A percentile compares a stretch with the other conserved stretches of the same genome.
Conservation (phyloP, 2,113 vertebrate genomes). For the Ariopsis seemanni region DNA sequence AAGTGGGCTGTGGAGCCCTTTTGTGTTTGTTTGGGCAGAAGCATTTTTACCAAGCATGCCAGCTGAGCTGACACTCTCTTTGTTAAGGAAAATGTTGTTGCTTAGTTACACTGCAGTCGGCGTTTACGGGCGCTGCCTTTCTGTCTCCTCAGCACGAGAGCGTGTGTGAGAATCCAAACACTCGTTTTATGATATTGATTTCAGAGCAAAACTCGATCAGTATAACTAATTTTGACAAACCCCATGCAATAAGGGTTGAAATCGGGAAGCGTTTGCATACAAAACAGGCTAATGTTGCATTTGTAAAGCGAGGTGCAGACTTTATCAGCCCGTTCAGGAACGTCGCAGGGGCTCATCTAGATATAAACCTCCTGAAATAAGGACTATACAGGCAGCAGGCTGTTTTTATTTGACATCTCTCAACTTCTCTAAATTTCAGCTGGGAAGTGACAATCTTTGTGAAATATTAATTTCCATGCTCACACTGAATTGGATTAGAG, state of each 20-base stretch:
- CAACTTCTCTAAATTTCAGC: background rate
- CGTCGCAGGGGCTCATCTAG: background rate
- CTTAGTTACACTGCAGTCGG: constrained; percentile 49
- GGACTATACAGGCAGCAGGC: background rate
- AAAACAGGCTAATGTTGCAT: background rate
- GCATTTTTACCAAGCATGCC: constrained; percentile 45
- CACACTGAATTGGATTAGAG: background rate
- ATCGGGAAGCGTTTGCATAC: background rate
- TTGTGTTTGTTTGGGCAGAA: constrained; percentile 44
- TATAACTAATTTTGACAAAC: background rate
- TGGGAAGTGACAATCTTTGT: constrained; percentile 1
- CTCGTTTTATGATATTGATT: constrained; percentile 28
- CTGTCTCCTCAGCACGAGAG: constrained; percentile 42
- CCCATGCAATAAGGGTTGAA: background rate
- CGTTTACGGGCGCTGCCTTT: constrained; percentile 44
- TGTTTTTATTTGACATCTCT: background rate
- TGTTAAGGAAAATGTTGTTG: constrained; percentile 54
- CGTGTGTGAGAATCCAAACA: constrained; percentile 8
- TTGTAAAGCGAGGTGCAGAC: background rate
- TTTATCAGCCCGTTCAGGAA: background rate
- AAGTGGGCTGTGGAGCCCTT: constrained; percentile 15
- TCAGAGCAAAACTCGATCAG: constrained; percentile 4
- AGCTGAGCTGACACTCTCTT: constrained; percentile 55
- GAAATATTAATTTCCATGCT: background rate
- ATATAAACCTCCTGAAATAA: background rate